Evolutionary conservation across 53 echinoderm and acorn worm species (phyloP).

Genomic region (Glandiceps talaboti): DNA sequence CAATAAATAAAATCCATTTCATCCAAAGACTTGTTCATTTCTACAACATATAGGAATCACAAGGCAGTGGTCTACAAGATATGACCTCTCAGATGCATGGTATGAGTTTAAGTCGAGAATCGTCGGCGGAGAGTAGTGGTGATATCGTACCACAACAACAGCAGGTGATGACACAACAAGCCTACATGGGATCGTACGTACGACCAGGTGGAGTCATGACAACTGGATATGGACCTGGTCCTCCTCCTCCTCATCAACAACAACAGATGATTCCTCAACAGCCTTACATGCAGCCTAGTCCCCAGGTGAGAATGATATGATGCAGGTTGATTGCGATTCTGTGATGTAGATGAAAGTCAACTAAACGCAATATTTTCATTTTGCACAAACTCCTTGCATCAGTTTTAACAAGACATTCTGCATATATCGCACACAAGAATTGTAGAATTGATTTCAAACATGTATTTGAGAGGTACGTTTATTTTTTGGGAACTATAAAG

Average conservation of each 20-base stretch:
- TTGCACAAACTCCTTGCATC: no score
- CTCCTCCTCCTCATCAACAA: background rate
- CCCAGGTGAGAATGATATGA: no score
- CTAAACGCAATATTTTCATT: no score
- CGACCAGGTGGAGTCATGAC: conserved; percentile 30
- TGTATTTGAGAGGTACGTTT: no score
- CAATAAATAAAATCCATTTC: no score
- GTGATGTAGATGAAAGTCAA: no score
- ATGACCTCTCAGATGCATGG: conserved; percentile 44
- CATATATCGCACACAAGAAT: no score
- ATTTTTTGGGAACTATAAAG: no score
- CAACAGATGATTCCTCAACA: conserved; percentile 14
- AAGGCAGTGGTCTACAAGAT: conserved; percentile 13
- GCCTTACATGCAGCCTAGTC: conserved; percentile 39
- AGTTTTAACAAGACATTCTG: no score
- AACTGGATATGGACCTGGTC: conserved; percentile 1
- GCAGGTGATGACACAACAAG: conserved; percentile 16
- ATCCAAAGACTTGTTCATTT: no score
- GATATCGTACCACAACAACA: conserved; percentile 15
- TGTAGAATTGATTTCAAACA: no score
- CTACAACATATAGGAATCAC: background rate
- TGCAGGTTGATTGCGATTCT: no score
- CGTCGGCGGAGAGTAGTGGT: conserved; percentile 28
- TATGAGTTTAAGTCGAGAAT: conserved; percentile 30
- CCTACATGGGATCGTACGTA: conserved; percentile 25